Evolutionary conservation across 2,113 vertebrate genomes (phyloP).

Genomic region (Probosciger aterrimus): DNA sequence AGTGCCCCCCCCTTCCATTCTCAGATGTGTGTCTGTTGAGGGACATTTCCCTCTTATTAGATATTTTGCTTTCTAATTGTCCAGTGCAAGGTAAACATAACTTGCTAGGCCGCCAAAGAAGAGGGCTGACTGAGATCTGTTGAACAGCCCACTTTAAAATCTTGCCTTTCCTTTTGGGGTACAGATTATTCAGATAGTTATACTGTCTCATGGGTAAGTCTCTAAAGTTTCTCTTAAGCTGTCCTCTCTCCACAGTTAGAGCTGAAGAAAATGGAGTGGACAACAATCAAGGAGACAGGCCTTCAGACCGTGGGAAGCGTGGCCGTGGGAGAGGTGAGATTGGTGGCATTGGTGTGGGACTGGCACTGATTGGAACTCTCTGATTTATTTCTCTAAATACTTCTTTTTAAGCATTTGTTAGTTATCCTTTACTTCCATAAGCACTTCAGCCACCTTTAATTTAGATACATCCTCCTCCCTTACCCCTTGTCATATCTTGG

Average conservation of each 20-base stretch:
- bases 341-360: neutral
- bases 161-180: neutral
- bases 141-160: neutral
- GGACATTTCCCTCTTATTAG: neutral
- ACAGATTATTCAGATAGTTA: neutral
- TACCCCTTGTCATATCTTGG: neutral
- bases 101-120: neutral
- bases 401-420: neutral
- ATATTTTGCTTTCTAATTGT: neutral
- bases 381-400: neutral
- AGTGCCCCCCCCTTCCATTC: neutral
- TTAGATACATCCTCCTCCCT: neutral
- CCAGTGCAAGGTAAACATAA: neutral
- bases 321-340: slow-evolving; percentile 88
- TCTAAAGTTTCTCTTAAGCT: slow-evolving; percentile 14
- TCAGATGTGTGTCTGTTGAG: neutral
- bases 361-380: neutral
- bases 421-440: neutral
- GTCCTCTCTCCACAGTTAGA: slow-evolving; percentile 73
- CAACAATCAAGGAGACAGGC: slow-evolving; percentile 80
- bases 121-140: neutral
- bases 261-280: slow-evolving; percentile 93
- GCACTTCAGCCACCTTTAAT: neutral
- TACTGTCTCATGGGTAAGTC: neutral
- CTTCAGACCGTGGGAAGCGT: slow-evolving; percentile 86